Evolutionary conservation across 2,113 vertebrate genomes (phyloP).

Genomic region (Gasterosteus nipponicus): DNA sequence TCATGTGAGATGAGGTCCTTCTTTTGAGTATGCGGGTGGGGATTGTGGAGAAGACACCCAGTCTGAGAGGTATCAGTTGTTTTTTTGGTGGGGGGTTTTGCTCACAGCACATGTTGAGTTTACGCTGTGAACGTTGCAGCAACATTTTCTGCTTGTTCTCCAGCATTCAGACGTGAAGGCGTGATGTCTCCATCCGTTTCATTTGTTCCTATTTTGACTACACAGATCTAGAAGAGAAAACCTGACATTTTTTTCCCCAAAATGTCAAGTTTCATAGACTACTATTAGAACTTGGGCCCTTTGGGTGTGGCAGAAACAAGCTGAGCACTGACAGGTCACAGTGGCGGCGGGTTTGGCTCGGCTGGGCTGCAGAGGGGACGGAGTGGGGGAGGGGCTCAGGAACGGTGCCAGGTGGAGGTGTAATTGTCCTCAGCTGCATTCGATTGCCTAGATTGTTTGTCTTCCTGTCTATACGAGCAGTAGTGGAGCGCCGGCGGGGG

Average conservation of each 20-base stretch:
- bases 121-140: conserved; percentile 1
- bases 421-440: too few relatives aligned
- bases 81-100: not conserved
- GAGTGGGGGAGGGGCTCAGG: too few relatives aligned
- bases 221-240: conserved; percentile 2
- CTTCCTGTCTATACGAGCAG: too few relatives aligned
- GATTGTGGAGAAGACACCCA: not conserved
- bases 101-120: conserved; percentile 7
- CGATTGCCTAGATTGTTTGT: too few relatives aligned
- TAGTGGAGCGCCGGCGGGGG: too few relatives aligned
- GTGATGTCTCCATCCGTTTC: conserved; percentile 17
- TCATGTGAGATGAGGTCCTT: not conserved
- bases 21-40: not conserved
- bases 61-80: not conserved
- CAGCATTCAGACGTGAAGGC: not conserved
- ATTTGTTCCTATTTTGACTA: conserved; percentile 28
- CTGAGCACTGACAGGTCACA: not conserved
- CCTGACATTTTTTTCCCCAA: not conserved
- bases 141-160: conserved; percentile 16
- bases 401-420: too few relatives aligned
- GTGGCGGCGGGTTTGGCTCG: too few relatives aligned
- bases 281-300: not conserved
- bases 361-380: too few relatives aligned
- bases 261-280: not conserved
- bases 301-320: not conserved